A percentile compares a stretch with the other conserved stretches of the same genome.
Evolutionary conservation across 2,888 invertebrate species (phyloP).

Genomic region (Hemithea aestivaria): DNA sequence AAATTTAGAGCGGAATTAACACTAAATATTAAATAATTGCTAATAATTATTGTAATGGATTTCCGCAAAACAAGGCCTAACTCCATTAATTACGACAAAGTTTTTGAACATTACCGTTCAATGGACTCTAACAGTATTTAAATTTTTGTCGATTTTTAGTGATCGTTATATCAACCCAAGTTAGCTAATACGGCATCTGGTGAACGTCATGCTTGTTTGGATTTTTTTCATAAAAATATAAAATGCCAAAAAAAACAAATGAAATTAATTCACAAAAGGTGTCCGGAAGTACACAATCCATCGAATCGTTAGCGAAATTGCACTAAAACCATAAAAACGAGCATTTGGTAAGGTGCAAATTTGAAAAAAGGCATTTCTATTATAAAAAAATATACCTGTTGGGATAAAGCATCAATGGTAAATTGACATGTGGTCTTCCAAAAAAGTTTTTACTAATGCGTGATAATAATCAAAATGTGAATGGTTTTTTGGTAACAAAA

Average conservation of each 20-base stretch:
- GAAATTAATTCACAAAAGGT: slow-evolving; percentile 35
- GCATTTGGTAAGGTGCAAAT: slow-evolving; percentile 61
- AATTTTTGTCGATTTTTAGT: too few relatives aligned
- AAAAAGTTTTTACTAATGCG: slow-evolving; percentile 56
- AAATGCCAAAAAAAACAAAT: slow-evolving; percentile 19
- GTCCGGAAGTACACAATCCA: slow-evolving; percentile 55
- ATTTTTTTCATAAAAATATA: too few relatives aligned
- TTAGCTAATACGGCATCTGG: too few relatives aligned
- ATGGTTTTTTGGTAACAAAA: slow-evolving; percentile 26
- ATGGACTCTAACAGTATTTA: too few relatives aligned
- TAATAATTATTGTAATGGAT: too few relatives aligned
- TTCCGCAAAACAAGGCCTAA: too few relatives aligned
- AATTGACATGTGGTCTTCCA: slow-evolving; percentile 55
- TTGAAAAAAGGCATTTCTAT: slow-evolving; percentile 40
- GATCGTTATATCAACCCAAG: too few relatives aligned
- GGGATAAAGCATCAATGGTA: slow-evolving; percentile 50
- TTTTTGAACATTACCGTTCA: too few relatives aligned
- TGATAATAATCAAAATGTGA: slow-evolving; percentile 48
- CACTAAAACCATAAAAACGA: slow-evolving; percentile 57
- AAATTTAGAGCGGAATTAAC: too few relatives aligned
- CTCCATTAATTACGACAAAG: too few relatives aligned
- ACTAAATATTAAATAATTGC: too few relatives aligned
- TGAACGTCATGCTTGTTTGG: too few relatives aligned
- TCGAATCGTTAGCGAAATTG: slow-evolving; percentile 64
- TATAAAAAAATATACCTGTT: slow-evolving; percentile 37